Conservation (phyloP, 1,140 invertebrate species). For the Drosophila littoralis region DNA sequence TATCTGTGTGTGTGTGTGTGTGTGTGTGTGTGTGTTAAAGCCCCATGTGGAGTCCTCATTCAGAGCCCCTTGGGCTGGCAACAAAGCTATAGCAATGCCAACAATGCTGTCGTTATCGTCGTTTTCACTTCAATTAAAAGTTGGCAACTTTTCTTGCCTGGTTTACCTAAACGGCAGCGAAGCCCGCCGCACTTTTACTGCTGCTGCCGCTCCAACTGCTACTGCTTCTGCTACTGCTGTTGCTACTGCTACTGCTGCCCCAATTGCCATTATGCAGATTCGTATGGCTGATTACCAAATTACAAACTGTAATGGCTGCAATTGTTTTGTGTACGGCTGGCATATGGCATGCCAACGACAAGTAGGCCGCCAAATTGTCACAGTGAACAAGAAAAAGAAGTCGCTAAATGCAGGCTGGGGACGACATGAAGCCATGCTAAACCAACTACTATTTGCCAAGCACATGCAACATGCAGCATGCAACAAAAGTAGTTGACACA, state of each 20-base stretch:
- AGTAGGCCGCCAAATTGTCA: constrained; percentile 77
- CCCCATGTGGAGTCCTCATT: constrained; percentile 49
- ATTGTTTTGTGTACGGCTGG: constrained; percentile 65
- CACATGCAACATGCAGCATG: constrained; percentile 32
- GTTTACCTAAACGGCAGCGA: constrained; percentile 62
- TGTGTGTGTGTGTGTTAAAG: constrained; percentile 31
- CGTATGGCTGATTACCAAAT: constrained; percentile 80
- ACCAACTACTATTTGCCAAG: constrained; percentile 47
- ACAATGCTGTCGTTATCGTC: constrained; percentile 84
- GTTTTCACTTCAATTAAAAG: constrained; percentile 84
- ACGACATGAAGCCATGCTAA: constrained; percentile 41
- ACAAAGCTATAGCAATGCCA: constrained; percentile 68
- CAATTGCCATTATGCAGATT: constrained; percentile 82
- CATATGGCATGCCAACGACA: constrained; percentile 67
- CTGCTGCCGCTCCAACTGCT: constrained; percentile 1
- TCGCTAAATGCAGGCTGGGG: constrained; percentile 44
- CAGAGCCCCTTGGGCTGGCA: constrained; percentile 64
- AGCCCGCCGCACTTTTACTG: constrained; percentile 11
- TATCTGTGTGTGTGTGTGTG: constrained; percentile 1
- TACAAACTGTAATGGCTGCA: constrained; percentile 81
- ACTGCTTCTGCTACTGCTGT: constrained; percentile 21
- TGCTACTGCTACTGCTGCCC: constrained; percentile 42
- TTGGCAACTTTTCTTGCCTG: constrained; percentile 83
- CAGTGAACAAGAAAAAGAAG: constrained; percentile 30
- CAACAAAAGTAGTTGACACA: constrained; percentile 14